Evolutionary conservation across 2,113 vertebrate genomes (phyloP).

Genomic region (Paralichthys olivaceus): DNA sequence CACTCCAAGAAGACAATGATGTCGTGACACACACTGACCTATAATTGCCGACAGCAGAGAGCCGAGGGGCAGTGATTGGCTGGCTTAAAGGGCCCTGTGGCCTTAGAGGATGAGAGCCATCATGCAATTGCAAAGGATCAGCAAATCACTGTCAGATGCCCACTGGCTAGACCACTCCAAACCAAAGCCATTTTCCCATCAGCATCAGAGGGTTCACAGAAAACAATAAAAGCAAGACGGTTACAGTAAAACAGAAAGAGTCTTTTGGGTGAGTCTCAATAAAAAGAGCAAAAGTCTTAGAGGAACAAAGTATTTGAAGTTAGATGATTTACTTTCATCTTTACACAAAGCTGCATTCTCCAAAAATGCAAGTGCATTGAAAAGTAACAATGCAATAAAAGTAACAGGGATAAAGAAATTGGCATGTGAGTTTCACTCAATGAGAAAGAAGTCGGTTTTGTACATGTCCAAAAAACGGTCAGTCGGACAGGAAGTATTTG

Average conservation of each 20-base stretch:
- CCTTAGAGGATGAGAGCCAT: slow-evolving; percentile 73
- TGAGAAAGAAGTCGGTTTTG: slow-evolving; percentile 27
- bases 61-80: slow-evolving; percentile 66
- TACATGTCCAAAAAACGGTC: slow-evolving; percentile 58
- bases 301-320: slow-evolving; percentile 41
- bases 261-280: slow-evolving; percentile 31
- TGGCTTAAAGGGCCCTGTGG: slow-evolving; percentile 43
- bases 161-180: slow-evolving; percentile 46
- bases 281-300: slow-evolving; percentile 27
- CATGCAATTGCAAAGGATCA: slow-evolving; percentile 74
- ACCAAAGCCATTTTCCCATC: slow-evolving; percentile 55
- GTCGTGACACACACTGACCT: slow-evolving; percentile 74
- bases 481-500: slow-evolving; percentile 52
- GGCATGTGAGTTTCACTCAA: not conserved
- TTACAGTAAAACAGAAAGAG: slow-evolving; percentile 28
- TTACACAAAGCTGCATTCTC: not conserved
- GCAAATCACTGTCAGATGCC: slow-evolving; percentile 83
- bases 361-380: slow-evolving; percentile 12
- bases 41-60: slow-evolving; percentile 75
- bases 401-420: not conserved
- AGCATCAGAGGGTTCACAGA: slow-evolving; percentile 46
- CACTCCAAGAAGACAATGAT: slow-evolving; percentile 69
- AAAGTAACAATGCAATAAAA: slow-evolving; percentile 5
- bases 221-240: slow-evolving; percentile 52
- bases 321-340: slow-evolving; percentile 1